Evolutionary conservation across 2,113 vertebrate species (phyloP), one percentile per base, ranked within the genome.

Genomic region (Chinchilla lanigera): DNA sequence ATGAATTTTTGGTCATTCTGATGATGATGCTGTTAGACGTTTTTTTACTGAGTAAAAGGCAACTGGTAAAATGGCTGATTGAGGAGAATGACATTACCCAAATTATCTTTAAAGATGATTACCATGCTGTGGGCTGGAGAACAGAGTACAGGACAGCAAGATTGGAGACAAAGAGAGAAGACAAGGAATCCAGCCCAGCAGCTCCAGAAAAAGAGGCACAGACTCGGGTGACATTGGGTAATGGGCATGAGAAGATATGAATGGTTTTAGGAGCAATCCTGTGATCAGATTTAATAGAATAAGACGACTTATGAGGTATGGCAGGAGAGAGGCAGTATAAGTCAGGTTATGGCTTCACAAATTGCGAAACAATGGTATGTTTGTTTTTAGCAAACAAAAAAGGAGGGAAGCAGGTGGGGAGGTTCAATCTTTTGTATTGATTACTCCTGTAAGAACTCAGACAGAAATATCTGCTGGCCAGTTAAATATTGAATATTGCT

Each of bases 221-320:
- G 3, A 56, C 3, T 13, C 28, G 1, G 17, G 50, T 8, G 6
- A 30, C 1, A 41, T 10, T 47, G 14, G 63, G 17, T 4, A 8
- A 38, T 10, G 83, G 50, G 38, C 44, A 47, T 2, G n/a, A 33
- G 56, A 19, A 67, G 41, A 47, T 12, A 0, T 4, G 14, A 84
- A 58, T 13, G n/a, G 38, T 28, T 56, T 24, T 81, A 20, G 26
- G 33, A 0, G 5, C 24, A n/a, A 30, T 44, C 10, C 33, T 50
- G n/a, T 41, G 30, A 33, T 52, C 16, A 67, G 38, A 93, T 33
- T 85, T 60, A 81, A 60, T 2, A 92, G 78, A 80, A 50, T 38
- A 61, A 4, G 14, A 38, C 26, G 22, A 73, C 58, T 52, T 52
- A 50, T 54, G 50, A 93, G 30, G 16, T 4, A 65, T 20, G 28